A percentile compares a stretch with the other conserved stretches of the same genome.
These are phyloP conservation scores for Dinocampus coccinellae DNA, from an alignment of 2,888 invertebrate species.

Conservation along the genomic window DNA sequence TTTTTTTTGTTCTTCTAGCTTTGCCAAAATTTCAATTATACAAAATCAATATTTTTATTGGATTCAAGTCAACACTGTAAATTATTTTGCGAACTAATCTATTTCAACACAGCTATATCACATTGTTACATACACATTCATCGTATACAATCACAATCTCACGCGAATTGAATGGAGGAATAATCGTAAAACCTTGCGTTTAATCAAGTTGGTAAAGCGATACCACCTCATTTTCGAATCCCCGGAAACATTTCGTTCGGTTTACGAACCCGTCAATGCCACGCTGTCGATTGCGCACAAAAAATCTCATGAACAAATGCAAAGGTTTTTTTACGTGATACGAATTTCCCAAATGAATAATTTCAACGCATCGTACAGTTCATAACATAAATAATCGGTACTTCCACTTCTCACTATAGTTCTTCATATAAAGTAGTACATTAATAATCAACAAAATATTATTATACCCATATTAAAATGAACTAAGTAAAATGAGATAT, in stretches of 20 bases:
- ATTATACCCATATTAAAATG: too few species aligned
- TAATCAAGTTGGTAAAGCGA: conserved; percentile 32
- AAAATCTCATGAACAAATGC: neutral
- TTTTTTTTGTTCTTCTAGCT: too few species aligned
- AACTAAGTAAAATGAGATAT: too few species aligned
- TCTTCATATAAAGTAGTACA: too few species aligned
- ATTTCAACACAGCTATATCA: neutral
- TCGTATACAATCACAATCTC: neutral
- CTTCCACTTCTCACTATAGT: neutral
- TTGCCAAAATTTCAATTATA: too few species aligned
- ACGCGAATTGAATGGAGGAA: conserved; percentile 6
- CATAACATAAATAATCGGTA: neutral
- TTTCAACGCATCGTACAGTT: neutral
- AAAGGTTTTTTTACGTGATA: neutral
- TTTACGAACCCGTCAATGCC: conserved; percentile 1
- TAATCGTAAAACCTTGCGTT: conserved; percentile 35
- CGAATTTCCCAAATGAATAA: neutral
- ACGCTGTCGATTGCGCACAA: neutral
- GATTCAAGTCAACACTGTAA: too few species aligned
- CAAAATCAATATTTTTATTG: too few species aligned
- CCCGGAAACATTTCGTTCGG: conserved; percentile 2
- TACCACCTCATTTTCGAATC: conserved; percentile 28
- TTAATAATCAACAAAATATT: too few species aligned
- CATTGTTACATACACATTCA: neutral
- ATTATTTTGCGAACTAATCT: too few species aligned